A percentile compares a stretch with the other conserved stretches of the same genome.
Conservation (phyloP, 1,140 invertebrate species). For the Solenopsis invicta region DNA sequence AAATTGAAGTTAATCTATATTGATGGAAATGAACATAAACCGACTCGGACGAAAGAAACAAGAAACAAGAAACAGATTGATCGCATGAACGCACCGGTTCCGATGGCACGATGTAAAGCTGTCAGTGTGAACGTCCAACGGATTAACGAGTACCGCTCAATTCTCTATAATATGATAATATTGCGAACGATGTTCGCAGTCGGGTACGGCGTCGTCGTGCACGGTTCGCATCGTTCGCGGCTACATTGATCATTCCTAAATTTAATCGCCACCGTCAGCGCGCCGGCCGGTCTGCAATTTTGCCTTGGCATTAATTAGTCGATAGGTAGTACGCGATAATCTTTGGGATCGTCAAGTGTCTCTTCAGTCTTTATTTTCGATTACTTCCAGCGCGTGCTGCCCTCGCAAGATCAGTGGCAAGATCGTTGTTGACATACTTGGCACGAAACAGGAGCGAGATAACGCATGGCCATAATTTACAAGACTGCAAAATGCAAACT, state of each 20-base stretch:
- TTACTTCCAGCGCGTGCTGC: background rate
- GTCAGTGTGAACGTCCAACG: slow-evolving; percentile 9
- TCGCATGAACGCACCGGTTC: background rate
- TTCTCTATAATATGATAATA: slow-evolving; percentile 39
- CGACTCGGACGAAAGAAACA: background rate
- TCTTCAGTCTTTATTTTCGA: background rate
- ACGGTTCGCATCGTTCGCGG: background rate
- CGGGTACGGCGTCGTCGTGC: background rate
- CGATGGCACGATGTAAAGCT: background rate
- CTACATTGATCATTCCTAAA: slow-evolving; percentile 44
- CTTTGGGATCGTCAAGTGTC: background rate
- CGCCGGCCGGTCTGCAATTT: background rate
- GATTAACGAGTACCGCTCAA: slow-evolving; percentile 22
- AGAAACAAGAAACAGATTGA: slow-evolving; percentile 9
- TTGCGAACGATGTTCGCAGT: background rate
- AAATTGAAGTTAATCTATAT: too few relatives aligned
- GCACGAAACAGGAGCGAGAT: background rate
- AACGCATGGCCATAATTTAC: background rate
- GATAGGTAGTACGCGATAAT: background rate
- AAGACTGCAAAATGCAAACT: slow-evolving; percentile 12
- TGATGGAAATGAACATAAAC: background rate
- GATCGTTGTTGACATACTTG: background rate
- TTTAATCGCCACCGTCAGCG: slow-evolving; percentile 30
- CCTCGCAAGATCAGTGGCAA: background rate
- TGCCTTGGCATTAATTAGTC: background rate